Percentiles rank a stretch among this genome's conserved stretches.
Evolutionary conservation across 2,113 vertebrate species (phyloP).

Genomic region (Rhombomys opimus): DNA sequence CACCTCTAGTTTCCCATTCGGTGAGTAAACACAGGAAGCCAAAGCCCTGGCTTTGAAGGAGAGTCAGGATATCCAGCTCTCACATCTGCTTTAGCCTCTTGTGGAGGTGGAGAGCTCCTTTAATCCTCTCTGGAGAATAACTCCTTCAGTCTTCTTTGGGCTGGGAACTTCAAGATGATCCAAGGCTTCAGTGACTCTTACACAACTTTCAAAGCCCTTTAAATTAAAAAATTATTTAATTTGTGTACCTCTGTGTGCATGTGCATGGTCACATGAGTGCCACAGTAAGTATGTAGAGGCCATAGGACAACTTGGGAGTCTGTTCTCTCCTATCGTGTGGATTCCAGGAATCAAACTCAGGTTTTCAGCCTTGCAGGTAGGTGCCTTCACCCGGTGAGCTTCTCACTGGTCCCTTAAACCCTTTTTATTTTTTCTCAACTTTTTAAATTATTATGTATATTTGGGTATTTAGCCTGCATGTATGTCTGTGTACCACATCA

Average conservation of each 20-base stretch:
- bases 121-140: background rate
- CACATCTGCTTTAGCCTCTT: background rate
- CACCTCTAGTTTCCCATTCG: background rate
- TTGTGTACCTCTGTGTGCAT: background rate
- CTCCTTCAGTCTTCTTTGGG: background rate
- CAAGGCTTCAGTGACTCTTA: background rate
- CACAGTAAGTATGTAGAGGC: background rate
- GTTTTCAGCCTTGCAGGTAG: background rate
- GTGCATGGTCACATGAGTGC: background rate
- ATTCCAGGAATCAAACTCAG: background rate
- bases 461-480: background rate
- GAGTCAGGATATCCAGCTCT: no score
- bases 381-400: background rate
- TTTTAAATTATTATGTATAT: background rate
- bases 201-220: background rate
- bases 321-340: background rate
- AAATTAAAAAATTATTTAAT: background rate
- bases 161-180: background rate
- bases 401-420: background rate
- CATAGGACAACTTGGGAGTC: background rate
- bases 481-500: background rate
- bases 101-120: background rate
- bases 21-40: background rate
- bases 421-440: background rate
- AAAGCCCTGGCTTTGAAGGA: background rate